These are phyloP conservation scores for Drosophila pseudotalamancana DNA, from an alignment of 2,888 invertebrate genomes.

Conservation along the genomic window DNA sequence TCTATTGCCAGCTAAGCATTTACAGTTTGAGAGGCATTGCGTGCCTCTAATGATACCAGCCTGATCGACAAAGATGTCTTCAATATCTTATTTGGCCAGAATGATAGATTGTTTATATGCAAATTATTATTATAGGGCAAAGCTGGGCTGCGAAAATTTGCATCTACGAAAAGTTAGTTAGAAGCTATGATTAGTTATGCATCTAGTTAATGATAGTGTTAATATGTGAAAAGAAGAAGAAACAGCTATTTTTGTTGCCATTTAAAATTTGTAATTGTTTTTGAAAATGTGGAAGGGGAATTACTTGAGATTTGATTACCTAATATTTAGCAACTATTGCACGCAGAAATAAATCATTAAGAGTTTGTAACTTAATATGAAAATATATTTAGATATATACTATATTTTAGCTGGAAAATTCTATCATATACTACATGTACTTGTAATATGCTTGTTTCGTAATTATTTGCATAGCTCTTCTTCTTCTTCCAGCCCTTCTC, in stretches of 20 bases:
- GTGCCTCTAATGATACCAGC: constrained; percentile 61
- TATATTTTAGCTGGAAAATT: no score
- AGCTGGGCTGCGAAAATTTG: constrained; percentile 4
- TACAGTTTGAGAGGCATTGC: constrained; percentile 71
- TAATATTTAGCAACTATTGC: no score
- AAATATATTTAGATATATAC: no score
- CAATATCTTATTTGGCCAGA: constrained; percentile 20
- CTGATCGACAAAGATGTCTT: constrained; percentile 33
- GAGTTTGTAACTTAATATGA: no score
- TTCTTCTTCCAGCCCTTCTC: neutral
- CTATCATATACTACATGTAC: no score
- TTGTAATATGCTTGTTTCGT: neutral
- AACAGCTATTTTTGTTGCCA: neutral
- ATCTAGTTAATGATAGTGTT: neutral
- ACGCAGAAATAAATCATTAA: no score
- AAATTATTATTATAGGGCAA: constrained; percentile 13
- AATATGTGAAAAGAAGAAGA: neutral
- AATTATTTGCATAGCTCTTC: neutral
- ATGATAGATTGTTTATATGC: constrained; percentile 29
- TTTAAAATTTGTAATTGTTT: no score
- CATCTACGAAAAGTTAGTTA: constrained; percentile 1
- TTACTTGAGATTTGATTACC: no score
- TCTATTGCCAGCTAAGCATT: constrained; percentile 61
- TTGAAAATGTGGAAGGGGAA: no score
- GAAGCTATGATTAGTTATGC: neutral